These are phyloP conservation scores for Mimumesa dahlbomi DNA, from an alignment of 2,888 invertebrate genomes.

Conservation along the genomic window DNA sequence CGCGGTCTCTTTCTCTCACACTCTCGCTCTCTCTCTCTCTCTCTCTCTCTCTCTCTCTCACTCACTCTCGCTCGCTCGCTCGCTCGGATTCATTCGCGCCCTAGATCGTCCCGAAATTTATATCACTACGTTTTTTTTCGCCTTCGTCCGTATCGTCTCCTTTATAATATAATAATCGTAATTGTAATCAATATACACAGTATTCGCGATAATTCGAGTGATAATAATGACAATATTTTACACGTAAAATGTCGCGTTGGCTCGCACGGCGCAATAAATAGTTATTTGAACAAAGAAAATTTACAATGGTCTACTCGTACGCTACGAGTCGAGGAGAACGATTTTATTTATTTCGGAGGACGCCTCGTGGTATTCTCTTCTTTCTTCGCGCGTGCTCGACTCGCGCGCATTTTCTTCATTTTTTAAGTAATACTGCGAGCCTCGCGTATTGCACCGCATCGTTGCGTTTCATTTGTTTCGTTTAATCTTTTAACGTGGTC, in stretches of 20 bases:
- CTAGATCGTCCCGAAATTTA: constrained; percentile 11
- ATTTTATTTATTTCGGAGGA: constrained; percentile 33
- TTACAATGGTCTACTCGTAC: constrained; percentile 76
- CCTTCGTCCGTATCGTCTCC: constrained; percentile 22
- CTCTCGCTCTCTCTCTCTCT: background rate
- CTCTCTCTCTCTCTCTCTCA: background rate
- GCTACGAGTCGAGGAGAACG: constrained; percentile 52
- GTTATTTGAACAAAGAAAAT: constrained; percentile 77
- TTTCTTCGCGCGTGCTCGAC: constrained; percentile 5
- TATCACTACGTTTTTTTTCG: constrained; percentile 11
- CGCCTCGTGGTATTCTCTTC: constrained; percentile 20
- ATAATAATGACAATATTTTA: constrained; percentile 79
- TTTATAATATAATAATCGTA: constrained; percentile 62
- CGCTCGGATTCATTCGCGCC: background rate
- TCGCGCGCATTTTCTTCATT: constrained; percentile 49
- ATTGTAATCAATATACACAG: constrained; percentile 76
- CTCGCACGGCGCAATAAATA: constrained; percentile 78
- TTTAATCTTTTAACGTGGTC: constrained; percentile 14
- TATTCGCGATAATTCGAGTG: constrained; percentile 77
- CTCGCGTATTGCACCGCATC: constrained; percentile 72
- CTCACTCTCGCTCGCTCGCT: constrained; percentile 5
- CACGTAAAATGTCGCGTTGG: constrained; percentile 77
- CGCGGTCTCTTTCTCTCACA: background rate
- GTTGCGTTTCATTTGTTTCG: constrained; percentile 8
- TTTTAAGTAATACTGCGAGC: constrained; percentile 49